Percentiles rank a stretch among this genome's conserved stretches.
Conservation (phyloP, 1,140 invertebrate genomes). For the Phocides pigmalion region DNA sequence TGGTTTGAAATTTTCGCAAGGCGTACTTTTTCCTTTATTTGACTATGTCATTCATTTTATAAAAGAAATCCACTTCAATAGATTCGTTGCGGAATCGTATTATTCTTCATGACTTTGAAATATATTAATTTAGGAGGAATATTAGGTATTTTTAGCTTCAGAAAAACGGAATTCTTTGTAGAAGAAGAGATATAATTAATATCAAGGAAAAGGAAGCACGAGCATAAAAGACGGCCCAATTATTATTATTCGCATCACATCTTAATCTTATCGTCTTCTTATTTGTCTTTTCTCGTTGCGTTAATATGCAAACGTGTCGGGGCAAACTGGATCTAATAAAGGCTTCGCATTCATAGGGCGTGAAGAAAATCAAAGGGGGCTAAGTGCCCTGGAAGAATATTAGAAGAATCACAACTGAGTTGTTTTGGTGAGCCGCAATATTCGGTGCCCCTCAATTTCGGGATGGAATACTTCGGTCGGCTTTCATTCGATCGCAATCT, state of each 20-base stretch:
- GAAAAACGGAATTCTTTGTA: conserved; percentile 7
- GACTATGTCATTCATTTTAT: conserved; percentile 41
- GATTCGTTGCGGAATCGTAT: conserved; percentile 35
- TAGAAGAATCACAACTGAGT: conserved; percentile 67
- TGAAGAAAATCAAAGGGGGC: conserved; percentile 63
- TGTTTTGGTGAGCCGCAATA: conserved; percentile 74
- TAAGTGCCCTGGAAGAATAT: conserved; percentile 62
- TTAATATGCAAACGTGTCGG: conserved; percentile 36
- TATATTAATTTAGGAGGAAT: conserved; percentile 30
- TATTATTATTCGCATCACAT: conserved; percentile 32
- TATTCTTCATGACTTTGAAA: conserved; percentile 33
- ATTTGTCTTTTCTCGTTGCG: conserved; percentile 25
- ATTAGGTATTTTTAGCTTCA: conserved; percentile 18
- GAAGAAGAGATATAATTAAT: conserved; percentile 12
- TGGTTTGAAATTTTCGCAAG: conserved; percentile 57
- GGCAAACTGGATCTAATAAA: conserved; percentile 34
- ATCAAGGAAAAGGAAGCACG: conserved; percentile 3
- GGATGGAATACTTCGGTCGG: conserved; percentile 77
- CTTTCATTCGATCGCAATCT: conserved; percentile 82
- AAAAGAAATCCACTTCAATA: conserved; percentile 39
- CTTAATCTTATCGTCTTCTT: conserved; percentile 25
- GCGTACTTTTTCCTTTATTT: conserved; percentile 41
- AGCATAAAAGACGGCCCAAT: conserved; percentile 3
- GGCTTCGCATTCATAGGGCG: conserved; percentile 39
- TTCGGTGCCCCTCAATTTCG: conserved; percentile 72